Evolutionary conservation across 2,113 vertebrate species (phyloP).

Genomic region (Chlorodrepanis virens): DNA sequence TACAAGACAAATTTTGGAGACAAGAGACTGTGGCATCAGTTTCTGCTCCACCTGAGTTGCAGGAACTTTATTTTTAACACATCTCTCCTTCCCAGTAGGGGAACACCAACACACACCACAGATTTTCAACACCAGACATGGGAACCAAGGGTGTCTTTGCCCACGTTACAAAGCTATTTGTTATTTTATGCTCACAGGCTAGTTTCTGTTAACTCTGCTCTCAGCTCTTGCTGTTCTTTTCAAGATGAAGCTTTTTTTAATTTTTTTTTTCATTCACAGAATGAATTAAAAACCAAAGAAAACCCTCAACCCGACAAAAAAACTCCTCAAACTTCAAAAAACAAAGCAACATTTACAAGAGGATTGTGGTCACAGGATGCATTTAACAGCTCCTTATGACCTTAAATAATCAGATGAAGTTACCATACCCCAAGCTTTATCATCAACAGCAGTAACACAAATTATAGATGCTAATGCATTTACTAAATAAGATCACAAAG

Average conservation of each 20-base stretch:
- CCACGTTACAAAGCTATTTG: background rate
- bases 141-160: background rate
- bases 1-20: background rate
- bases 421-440: background rate
- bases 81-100: fast-evolving
- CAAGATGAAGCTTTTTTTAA: background rate
- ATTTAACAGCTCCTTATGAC: background rate
- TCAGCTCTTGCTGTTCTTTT: background rate
- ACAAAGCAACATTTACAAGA: background rate
- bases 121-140: background rate
- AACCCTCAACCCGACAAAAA: fast-evolving
- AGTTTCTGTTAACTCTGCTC: background rate
- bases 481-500: background rate
- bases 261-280: background rate
- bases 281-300: background rate
- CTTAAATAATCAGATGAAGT: background rate
- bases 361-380: background rate
- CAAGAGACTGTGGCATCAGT: fast-evolving
- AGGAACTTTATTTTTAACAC: background rate
- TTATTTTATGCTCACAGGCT: background rate
- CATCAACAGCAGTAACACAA: background rate
- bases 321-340: background rate
- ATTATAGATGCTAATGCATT: background rate
- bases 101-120: background rate
- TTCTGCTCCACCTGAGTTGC: background rate